Percentiles rank a stretch among this genome's conserved stretches.
Evolutionary conservation across 2,888 invertebrate species (phyloP).

Genomic region (Scaptomyza caliginosa): DNA sequence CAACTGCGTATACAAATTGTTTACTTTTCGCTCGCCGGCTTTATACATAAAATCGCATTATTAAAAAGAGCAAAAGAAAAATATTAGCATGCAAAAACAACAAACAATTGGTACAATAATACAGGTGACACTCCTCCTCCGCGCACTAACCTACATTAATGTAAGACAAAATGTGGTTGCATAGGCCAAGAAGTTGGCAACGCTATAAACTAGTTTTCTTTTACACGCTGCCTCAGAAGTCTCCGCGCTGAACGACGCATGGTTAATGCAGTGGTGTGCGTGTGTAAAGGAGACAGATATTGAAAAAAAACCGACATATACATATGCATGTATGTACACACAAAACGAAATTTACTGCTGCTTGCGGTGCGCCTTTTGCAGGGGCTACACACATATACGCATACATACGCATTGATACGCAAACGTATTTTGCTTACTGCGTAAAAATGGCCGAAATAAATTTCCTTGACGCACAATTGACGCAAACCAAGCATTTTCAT

Average conservation of each 20-base stretch:
- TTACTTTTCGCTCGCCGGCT: constrained; percentile 64
- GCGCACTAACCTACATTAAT: constrained; percentile 70
- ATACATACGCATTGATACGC: constrained; percentile 17
- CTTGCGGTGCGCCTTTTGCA: constrained; percentile 59
- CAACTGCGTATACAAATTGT: constrained; percentile 55
- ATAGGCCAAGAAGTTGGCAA: constrained; percentile 54
- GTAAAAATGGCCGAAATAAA: constrained; percentile 56
- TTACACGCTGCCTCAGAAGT: constrained; percentile 52
- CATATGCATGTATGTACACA: constrained; percentile 37
- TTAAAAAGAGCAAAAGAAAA: constrained; percentile 30
- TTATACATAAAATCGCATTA: constrained; percentile 23
- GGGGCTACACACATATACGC: constrained; percentile 27
- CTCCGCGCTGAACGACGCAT: constrained; percentile 49
- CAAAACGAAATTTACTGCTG: constrained; percentile 63
- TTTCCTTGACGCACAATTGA: constrained; percentile 33
- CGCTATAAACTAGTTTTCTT: constrained; percentile 57
- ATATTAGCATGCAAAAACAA: constrained; percentile 13
- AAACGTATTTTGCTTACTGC: constrained; percentile 54
- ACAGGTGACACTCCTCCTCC: constrained; percentile 20
- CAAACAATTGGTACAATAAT: constrained; percentile 21
- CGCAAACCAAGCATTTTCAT: constrained; percentile 26
- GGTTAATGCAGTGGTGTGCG: constrained; percentile 31
- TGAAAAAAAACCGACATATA: constrained; percentile 51
- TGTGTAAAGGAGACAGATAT: constrained; percentile 58
- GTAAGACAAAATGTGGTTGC: constrained; percentile 43